Percentiles rank a stretch among this genome's conserved stretches.
Conservation (phyloP, 2,797 vertebrate species). For the Tapirus indicus region DNA sequence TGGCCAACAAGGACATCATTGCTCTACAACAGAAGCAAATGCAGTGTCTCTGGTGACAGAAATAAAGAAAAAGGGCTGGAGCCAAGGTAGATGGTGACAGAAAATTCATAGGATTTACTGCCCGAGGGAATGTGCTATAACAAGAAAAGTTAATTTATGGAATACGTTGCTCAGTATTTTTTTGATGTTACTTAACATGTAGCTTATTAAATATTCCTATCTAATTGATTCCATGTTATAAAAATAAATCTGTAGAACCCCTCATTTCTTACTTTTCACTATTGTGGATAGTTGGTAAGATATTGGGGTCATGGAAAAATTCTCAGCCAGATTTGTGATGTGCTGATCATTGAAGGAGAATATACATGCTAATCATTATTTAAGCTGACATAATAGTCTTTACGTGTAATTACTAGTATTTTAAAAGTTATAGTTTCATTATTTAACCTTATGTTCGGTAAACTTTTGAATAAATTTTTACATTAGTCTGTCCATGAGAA, state of each 20-base stretch:
- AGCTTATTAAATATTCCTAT: background rate
- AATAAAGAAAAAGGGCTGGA: background rate
- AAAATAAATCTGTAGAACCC: background rate
- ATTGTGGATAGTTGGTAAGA: background rate
- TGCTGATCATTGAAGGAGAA: background rate
- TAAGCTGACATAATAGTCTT: background rate
- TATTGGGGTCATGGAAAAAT: background rate
- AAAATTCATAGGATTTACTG: slow-evolving; percentile 1
- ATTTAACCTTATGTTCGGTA: background rate
- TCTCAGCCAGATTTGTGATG: background rate
- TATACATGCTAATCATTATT: background rate
- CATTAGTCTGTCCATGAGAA: background rate
- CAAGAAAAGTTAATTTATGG: background rate
- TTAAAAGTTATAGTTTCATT: background rate
- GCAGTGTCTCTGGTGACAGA: background rate
- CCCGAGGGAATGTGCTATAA: background rate
- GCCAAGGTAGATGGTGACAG: background rate
- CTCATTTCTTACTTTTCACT: too few relatives aligned
- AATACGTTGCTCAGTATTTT: background rate
- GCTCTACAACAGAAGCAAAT: background rate
- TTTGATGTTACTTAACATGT: background rate
- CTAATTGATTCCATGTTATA: background rate
- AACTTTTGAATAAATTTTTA: background rate
- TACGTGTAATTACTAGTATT: background rate
- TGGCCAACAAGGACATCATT: background rate